phyloP scores from a whole-genome alignment of 2,113 vertebrate species.

The Sciurus niger region DNA sequence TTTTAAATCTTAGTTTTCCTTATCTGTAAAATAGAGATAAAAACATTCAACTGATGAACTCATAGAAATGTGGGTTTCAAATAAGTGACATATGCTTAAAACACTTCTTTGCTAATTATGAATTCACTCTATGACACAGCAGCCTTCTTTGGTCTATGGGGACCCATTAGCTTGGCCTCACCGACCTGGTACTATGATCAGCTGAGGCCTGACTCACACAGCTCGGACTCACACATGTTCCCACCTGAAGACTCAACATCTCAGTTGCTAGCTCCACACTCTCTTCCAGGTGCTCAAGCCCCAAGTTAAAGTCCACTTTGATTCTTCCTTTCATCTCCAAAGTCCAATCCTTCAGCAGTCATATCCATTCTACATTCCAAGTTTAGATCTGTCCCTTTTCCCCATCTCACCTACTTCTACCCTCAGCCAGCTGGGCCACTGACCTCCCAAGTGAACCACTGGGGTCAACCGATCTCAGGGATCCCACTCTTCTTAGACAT shows the following conservation, averaged over 20 bases:
- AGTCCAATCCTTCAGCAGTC: neutral
- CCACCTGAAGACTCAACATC: neutral
- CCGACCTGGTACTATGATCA: fast-evolving
- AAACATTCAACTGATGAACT: neutral
- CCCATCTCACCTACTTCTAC: neutral
- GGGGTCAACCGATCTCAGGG: neutral
- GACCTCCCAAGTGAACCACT: neutral
- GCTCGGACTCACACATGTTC: neutral
- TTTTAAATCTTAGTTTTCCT: neutral
- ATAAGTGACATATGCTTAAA: neutral
- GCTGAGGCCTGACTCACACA: neutral
- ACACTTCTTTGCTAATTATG: neutral
- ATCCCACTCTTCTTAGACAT: neutral
- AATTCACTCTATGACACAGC: neutral
- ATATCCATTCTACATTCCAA: neutral
- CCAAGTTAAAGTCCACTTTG: neutral
- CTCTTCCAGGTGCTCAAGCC: neutral
- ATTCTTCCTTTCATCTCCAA: neutral
- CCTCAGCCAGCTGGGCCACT: neutral
- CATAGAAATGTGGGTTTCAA: neutral
- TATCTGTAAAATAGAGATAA: neutral
- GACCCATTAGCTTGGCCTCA: neutral
- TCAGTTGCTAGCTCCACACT: neutral
- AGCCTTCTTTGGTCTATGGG: neutral
- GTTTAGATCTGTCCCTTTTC: neutral